Evolutionary conservation across 2,888 invertebrate genomes (phyloP), one percentile per base, ranked within the genome.

Genomic region (Drosophila pseudotakahashii): DNA sequence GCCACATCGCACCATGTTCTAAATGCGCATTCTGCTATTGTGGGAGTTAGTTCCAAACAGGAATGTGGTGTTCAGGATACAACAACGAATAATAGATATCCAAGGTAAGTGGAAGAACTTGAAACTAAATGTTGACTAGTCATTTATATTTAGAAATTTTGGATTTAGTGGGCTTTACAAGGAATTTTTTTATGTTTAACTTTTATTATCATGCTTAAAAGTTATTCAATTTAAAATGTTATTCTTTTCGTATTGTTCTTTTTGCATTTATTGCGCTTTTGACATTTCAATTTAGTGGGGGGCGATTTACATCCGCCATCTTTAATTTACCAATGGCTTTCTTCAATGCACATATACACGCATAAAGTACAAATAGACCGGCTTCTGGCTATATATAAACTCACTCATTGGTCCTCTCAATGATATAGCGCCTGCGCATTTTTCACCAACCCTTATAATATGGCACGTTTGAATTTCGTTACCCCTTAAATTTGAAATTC

Each of bases 21-120:
- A 70, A 95, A 95, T 76, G 96, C 97, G 66, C 97, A 97, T 92
- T 95, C 96, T 66, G 96, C 97, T 75, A 94, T 96, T 90, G 94
- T 96, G 81, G 94, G 95, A 73, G 94, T 95, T 72, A 95, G 95
- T 89, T 95, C 95, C 81, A 96, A 96, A 92, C 95, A 96, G 92
- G 96, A 96, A 90, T 92, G 95, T 77, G 93, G 77, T 36, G 52
- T 93, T 61, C 93, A 93, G 75, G 93, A 94, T 82, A 93, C 94
- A 90, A 93, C 94, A 91, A 93, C 94, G 90, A 95, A 95, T 93
- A 95, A 95, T 93, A 94, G 97, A 94, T 97, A 94, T 92, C 94
- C 94, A 79, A 93, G 94, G 93, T 93, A 89, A 91, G 89, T 85
- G 9, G 1, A n/a, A 14, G 9, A 16, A 9, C 14, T 14, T 9